Evolutionary conservation across 2,797 vertebrate genomes (phyloP).

Genomic region (Coreius guichenoti): DNA sequence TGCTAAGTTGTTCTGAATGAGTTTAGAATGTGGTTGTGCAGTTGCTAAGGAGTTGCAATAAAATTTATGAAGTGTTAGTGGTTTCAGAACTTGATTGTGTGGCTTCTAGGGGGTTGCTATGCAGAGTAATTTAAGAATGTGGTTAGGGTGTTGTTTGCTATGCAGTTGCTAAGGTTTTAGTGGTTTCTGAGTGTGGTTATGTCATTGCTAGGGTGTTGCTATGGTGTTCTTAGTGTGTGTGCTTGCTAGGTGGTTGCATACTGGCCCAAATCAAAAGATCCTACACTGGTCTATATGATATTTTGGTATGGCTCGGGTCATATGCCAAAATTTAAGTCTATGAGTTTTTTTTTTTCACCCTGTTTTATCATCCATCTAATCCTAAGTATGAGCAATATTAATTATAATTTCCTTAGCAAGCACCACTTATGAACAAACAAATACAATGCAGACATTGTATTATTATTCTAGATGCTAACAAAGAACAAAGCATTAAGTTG

Average conservation of each 20-base stretch:
- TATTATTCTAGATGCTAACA: background rate
- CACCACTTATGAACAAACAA: background rate
- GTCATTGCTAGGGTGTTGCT: background rate
- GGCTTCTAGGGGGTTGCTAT: background rate
- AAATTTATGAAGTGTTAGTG: background rate
- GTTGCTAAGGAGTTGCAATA: background rate
- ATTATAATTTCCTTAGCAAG: background rate
- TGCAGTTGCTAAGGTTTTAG: background rate
- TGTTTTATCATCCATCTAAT: background rate
- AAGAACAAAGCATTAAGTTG: conserved; percentile 1
- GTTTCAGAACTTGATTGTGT: background rate
- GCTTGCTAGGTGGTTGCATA: background rate
- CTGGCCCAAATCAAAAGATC: background rate
- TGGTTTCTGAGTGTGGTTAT: background rate
- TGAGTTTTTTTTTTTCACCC: background rate
- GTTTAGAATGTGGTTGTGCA: background rate
- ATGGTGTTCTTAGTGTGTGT: background rate
- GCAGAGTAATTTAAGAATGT: background rate
- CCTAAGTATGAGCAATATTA: background rate
- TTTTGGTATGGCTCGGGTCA: background rate
- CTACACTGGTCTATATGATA: background rate
- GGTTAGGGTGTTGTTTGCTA: background rate
- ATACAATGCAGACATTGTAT: background rate
- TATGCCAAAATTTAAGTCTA: background rate
- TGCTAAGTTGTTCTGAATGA: background rate